These are phyloP conservation scores for Medauroidea extradentata DNA, from an alignment of 1,140 invertebrate species.

Conservation along the genomic window DNA sequence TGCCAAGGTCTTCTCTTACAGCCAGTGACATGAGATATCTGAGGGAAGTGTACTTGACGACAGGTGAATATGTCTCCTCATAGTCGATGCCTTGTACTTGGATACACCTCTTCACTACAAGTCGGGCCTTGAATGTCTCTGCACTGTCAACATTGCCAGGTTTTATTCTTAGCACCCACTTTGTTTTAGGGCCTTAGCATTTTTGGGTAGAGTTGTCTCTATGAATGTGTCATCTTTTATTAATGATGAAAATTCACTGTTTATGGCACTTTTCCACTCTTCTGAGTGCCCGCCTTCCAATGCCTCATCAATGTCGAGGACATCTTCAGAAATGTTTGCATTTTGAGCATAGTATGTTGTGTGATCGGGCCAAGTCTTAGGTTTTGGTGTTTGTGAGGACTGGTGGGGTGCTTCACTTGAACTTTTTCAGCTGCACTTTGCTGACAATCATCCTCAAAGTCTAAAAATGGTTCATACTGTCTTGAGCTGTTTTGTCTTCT, in stretches of 20 bases:
- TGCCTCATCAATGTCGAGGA: background rate
- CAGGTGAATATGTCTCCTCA: constrained; percentile 29
- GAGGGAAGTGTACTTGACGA: too few species aligned
- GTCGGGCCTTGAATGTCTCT: constrained; percentile 15
- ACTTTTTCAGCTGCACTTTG: background rate
- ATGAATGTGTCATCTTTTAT: background rate
- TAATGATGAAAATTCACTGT: background rate
- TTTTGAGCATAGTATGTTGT: background rate
- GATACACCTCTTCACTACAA: constrained; percentile 16
- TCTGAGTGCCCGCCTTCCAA: background rate
- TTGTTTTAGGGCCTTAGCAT: background rate
- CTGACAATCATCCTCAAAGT: background rate
- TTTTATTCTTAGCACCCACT: constrained; percentile 1
- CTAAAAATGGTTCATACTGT: background rate
- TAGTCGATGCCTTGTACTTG: constrained; percentile 19
- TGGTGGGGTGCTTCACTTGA: background rate
- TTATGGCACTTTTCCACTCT: constrained; percentile 1
- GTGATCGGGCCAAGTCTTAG: background rate
- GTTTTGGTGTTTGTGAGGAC: background rate
- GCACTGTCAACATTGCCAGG: background rate
- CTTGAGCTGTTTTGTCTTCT: background rate
- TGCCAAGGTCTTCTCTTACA: constrained; percentile 12
- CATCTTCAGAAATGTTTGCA: background rate
- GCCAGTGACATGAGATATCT: constrained; percentile 25
- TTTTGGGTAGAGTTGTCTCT: background rate